These are phyloP conservation scores for Conchocele bisecta DNA, from an alignment of 2,888 invertebrate species.

Conservation along the genomic window DNA sequence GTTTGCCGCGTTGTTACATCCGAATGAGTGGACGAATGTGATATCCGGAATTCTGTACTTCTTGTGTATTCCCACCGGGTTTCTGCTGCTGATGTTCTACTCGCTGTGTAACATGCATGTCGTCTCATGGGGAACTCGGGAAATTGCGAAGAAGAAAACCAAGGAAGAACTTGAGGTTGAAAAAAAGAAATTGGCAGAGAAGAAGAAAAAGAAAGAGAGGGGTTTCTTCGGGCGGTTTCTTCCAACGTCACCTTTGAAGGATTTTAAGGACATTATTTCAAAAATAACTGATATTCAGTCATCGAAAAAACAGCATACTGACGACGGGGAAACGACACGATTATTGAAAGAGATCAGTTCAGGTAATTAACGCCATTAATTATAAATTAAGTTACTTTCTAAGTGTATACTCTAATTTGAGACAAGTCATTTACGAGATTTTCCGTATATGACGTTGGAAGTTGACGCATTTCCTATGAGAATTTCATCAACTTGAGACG, in stretches of 20 bases:
- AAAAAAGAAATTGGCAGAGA: constrained; percentile 86
- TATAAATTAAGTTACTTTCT: too few species aligned
- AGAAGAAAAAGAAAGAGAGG: constrained; percentile 90
- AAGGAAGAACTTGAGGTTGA: constrained; percentile 84
- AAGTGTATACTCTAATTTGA: too few species aligned
- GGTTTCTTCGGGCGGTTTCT: constrained; percentile 83
- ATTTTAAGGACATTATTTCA: constrained; percentile 62
- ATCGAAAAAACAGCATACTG: constrained; percentile 41
- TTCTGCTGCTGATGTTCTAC: constrained; percentile 79
- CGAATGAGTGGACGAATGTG: constrained; percentile 78
- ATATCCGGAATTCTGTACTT: constrained; percentile 77
- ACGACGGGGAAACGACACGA: constrained; percentile 33
- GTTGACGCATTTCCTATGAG: too few species aligned
- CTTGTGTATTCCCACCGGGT: constrained; percentile 79
- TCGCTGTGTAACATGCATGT: constrained; percentile 78
- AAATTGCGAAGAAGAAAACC: constrained; percentile 75
- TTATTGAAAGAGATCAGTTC: constrained; percentile 62
- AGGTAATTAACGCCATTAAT: too few species aligned
- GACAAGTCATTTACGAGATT: too few species aligned
- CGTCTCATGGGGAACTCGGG: constrained; percentile 81
- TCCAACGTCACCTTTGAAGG: constrained; percentile 54
- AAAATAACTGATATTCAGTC: constrained; percentile 46
- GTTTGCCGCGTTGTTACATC: constrained; percentile 74
- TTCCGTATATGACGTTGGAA: too few species aligned
- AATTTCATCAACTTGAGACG: too few species aligned